Evolutionary conservation across 2,797 vertebrate species (phyloP).

Genomic region (Podargus strigoides): DNA sequence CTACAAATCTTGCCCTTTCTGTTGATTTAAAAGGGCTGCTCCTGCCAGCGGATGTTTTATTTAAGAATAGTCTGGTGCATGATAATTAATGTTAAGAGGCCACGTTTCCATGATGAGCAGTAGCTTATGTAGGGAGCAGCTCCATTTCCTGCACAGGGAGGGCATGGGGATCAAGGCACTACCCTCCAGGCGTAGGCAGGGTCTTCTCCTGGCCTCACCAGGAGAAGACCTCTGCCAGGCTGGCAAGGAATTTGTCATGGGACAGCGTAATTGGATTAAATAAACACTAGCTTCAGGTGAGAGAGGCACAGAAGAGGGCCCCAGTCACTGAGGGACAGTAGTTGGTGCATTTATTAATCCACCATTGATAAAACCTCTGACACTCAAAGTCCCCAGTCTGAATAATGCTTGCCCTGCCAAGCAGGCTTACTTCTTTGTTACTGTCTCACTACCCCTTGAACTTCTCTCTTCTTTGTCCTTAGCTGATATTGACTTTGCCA

Average conservation of each 20-base stretch:
- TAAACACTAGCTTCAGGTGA: not conserved
- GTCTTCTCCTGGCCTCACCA: not conserved
- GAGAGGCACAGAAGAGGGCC: not conserved
- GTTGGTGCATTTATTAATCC: not conserved
- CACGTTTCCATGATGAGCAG: constrained; percentile 35
- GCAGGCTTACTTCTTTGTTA: not conserved
- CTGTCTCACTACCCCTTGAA: not conserved
- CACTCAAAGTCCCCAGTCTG: not conserved
- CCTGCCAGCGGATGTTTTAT: constrained; percentile 8
- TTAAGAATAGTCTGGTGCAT: not conserved
- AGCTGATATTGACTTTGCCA: not conserved
- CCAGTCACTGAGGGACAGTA: not conserved
- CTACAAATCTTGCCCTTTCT: not conserved
- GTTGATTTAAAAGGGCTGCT: constrained; percentile 12
- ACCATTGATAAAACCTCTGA: not conserved
- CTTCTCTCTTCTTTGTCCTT: not conserved
- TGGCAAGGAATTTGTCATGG: not conserved
- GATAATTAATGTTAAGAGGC: constrained; percentile 22
- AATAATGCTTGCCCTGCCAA: not conserved
- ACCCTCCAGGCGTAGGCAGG: not conserved
- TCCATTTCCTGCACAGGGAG: not conserved
- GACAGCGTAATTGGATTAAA: not conserved
- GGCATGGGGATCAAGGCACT: not conserved
- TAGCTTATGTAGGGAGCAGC: not conserved
- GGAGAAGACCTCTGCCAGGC: not conserved